Percentiles rank a stretch among this genome's conserved stretches.
Conservation (phyloP, 2,797 vertebrate genomes). For the Channallabes apus region DNA sequence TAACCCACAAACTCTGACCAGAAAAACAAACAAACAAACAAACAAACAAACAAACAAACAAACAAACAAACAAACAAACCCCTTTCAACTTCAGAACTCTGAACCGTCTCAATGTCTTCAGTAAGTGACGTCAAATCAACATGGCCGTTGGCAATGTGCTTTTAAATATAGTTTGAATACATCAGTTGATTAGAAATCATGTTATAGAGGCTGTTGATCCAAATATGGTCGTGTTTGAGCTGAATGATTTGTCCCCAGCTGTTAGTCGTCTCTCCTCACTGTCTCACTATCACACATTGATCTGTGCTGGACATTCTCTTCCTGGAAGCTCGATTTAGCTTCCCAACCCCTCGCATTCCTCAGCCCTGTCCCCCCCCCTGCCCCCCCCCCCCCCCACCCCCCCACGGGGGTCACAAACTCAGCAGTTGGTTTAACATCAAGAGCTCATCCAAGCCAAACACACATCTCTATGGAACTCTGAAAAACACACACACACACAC, state of each 20-base stretch:
- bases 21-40: too few relatives aligned
- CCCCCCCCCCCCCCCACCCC: too few relatives aligned
- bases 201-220: neutral
- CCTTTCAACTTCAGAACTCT: too few relatives aligned
- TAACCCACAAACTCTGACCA: too few relatives aligned
- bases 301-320: neutral
- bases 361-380: neutral
- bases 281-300: neutral
- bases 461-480: neutral
- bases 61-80: too few relatives aligned
- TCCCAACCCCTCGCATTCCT: neutral
- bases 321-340: neutral
- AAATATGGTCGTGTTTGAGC: neutral
- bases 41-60: too few relatives aligned
- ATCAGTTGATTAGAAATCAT: neutral
- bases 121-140: too few relatives aligned
- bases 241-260: neutral
- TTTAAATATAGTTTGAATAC: neutral
- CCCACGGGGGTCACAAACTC: neutral
- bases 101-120: too few relatives aligned
- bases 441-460: constrained; percentile 4
- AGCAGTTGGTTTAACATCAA: constrained; percentile 6
- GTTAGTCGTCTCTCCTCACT: neutral
- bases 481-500: too few relatives aligned
- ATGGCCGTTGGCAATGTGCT: too few relatives aligned